phyloP scores from a whole-genome alignment of 1,140 invertebrate genomes.

The Harpegnathos saltator region DNA sequence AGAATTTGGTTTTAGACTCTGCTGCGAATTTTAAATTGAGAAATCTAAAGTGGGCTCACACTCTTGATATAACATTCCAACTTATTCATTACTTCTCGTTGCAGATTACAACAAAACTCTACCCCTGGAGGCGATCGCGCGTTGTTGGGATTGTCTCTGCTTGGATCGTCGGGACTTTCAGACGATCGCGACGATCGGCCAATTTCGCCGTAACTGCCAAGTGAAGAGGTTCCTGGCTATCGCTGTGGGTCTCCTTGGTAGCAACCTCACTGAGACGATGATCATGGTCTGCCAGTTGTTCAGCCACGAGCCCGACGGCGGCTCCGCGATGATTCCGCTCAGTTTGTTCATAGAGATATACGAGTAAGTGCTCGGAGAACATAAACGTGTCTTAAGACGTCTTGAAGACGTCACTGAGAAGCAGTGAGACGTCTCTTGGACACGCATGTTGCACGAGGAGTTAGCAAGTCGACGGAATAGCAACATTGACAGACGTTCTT shows the following conservation, averaged over 20 bases:
- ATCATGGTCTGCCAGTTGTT: constrained; percentile 92
- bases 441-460: no score
- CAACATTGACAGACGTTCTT: no score
- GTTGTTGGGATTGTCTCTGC: constrained; percentile 81
- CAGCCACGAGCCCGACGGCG: constrained; percentile 94
- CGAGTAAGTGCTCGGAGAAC: constrained; percentile 69
- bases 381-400: no score
- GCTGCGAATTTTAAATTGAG: no score
- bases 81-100: background rate
- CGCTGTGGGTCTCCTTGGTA: constrained; percentile 80
- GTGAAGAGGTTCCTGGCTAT: constrained; percentile 84
- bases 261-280: constrained; percentile 89
- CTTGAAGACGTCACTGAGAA: no score
- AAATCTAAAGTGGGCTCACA: no score
- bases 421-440: no score
- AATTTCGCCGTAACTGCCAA: constrained; percentile 80
- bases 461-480: no score
- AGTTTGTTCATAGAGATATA: constrained; percentile 90
- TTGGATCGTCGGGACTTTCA: constrained; percentile 79
- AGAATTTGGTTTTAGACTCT: no score
- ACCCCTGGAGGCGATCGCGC: constrained; percentile 75
- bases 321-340: constrained; percentile 91
- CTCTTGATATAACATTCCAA: background rate
- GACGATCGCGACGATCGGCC: constrained; percentile 80
- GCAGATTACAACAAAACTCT: constrained; percentile 82